A percentile compares a stretch with the other conserved stretches of the same genome.
phyloP scores from a whole-genome alignment of 1,140 invertebrate species.

The Melanaphis sacchari region DNA sequence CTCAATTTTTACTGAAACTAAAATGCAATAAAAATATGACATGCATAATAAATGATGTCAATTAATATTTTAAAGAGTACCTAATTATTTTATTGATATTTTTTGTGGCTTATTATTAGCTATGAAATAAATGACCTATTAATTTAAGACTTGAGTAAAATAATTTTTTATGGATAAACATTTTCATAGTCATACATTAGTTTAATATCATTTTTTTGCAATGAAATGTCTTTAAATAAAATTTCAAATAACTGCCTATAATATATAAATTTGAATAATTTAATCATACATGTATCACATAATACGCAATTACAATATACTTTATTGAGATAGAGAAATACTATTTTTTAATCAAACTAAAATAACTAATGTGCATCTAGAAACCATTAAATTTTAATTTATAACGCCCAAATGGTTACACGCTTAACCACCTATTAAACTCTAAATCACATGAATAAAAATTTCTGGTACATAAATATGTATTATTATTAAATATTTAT shows the following conservation, averaged over 20 bases:
- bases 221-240: background rate
- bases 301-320: background rate
- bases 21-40: slow-evolving; percentile 4
- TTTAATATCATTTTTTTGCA: background rate
- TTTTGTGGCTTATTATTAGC: background rate
- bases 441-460: background rate
- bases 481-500: background rate
- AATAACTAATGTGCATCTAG: background rate
- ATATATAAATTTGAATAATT: background rate
- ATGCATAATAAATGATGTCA: background rate
- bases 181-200: background rate
- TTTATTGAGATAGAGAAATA: background rate
- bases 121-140: background rate
- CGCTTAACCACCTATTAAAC: background rate
- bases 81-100: background rate
- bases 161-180: background rate
- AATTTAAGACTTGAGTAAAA: background rate
- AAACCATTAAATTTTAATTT: background rate
- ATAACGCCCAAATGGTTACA: background rate
- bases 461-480: background rate
- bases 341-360: background rate
- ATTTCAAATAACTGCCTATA: background rate
- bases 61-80: background rate
- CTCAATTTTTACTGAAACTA: background rate
- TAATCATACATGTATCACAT: background rate